Evolutionary conservation across 2,888 invertebrate genomes (phyloP).

Genomic region (Myopa tessellatipennis): DNA sequence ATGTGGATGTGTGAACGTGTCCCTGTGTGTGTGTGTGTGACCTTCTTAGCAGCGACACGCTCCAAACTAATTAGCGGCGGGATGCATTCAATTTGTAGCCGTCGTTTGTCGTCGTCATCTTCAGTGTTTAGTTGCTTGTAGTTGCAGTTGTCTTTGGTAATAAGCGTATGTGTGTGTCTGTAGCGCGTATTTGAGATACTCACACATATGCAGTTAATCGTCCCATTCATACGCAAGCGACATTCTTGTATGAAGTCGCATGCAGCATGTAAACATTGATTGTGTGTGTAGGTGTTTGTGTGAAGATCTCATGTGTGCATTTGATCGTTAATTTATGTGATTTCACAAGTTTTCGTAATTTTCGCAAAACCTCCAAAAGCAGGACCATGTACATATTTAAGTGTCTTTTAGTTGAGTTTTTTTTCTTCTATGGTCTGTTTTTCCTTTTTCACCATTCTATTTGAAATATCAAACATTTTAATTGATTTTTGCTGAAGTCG

Average conservation of each 20-base stretch:
- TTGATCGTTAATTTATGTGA: neutral
- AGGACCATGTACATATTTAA: neutral
- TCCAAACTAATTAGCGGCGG: slow-evolving; percentile 2
- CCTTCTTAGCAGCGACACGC: neutral
- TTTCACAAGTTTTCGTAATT: neutral
- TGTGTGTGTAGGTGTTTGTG: neutral
- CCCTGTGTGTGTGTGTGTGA: neutral
- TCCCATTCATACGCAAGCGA: neutral
- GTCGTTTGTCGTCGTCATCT: neutral
- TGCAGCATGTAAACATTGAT: neutral
- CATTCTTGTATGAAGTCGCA: neutral
- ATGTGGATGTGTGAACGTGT: neutral
- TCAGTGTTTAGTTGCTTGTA: neutral
- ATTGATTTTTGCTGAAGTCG: neutral
- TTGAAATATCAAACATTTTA: neutral
- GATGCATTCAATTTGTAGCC: slow-evolving; percentile 8
- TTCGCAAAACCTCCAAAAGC: neutral
- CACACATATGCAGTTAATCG: neutral
- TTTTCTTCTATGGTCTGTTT: too few species aligned
- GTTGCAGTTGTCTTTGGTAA: neutral
- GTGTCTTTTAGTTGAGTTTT: too few species aligned
- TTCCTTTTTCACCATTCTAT: too few species aligned
- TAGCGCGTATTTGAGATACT: neutral
- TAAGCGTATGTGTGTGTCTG: neutral
- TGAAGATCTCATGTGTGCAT: neutral